Evolutionary conservation across 2,797 vertebrate genomes (phyloP).

Genomic region (Chanos chanos): DNA sequence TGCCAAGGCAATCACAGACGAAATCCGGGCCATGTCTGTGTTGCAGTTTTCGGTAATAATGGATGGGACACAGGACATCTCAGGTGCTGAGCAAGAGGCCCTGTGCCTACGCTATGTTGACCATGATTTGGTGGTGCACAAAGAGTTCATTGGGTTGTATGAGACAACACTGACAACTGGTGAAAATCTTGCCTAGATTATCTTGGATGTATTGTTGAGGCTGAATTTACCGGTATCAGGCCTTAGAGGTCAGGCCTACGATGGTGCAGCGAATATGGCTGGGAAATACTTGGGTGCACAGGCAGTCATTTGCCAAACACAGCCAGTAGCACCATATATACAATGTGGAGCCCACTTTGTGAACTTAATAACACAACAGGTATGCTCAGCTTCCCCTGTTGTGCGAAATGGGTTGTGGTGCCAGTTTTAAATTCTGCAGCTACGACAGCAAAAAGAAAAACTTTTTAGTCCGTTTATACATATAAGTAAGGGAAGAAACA

Average conservation of each 20-base stretch:
- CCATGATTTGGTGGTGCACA: slow-evolving; percentile 21
- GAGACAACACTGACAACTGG: slow-evolving; percentile 2
- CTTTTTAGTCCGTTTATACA: no score
- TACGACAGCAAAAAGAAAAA: no score
- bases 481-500: no score
- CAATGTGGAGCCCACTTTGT: neutral
- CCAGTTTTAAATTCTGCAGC: no score
- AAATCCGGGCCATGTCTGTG: neutral
- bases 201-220: slow-evolving; percentile 12
- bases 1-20: neutral
- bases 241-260: slow-evolving; percentile 15
- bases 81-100: slow-evolving; percentile 8
- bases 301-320: neutral
- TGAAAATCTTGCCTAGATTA: neutral
- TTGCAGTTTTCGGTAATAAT: neutral
- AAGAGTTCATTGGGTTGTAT: slow-evolving; percentile 22
- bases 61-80: slow-evolving; percentile 9
- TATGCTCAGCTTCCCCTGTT: neutral
- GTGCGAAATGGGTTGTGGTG: no score
- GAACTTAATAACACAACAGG: neutral
- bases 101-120: slow-evolving; percentile 17
- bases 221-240: slow-evolving; percentile 25
- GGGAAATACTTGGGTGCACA: slow-evolving; percentile 6
- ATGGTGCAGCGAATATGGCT: slow-evolving; percentile 27
- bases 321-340: slow-evolving; percentile 3